Conservation (phyloP, 2,888 invertebrate species). For the Melinaea menophilus region DNA sequence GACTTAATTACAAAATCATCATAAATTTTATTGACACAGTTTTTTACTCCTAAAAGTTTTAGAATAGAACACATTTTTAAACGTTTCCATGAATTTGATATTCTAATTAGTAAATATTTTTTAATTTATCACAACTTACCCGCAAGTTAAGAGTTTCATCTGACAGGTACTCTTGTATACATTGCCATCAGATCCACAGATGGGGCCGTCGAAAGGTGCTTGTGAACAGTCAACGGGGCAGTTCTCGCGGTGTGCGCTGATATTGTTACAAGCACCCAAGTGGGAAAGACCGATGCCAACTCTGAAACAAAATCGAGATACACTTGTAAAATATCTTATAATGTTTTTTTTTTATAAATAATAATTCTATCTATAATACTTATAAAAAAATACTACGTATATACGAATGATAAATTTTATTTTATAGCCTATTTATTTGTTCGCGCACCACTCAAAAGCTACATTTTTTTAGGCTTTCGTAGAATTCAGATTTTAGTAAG, state of each 20-base stretch:
- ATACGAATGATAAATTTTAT: too few relatives aligned
- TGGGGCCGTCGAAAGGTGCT: slow-evolving; percentile 91
- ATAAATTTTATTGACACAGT: neutral
- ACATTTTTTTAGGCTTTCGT: too few relatives aligned
- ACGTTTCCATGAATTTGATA: too few relatives aligned
- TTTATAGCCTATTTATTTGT: too few relatives aligned
- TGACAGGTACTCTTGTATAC: slow-evolving; percentile 96
- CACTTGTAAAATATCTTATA: neutral
- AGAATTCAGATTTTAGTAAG: too few relatives aligned
- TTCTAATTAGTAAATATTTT: neutral
- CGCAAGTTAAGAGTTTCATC: slow-evolving; percentile 94
- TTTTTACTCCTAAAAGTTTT: neutral
- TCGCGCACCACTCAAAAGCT: too few relatives aligned
- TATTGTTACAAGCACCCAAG: slow-evolving; percentile 87
- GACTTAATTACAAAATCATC: neutral
- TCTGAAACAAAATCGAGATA: slow-evolving; percentile 60
- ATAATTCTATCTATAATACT: too few relatives aligned
- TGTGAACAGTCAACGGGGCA: slow-evolving; percentile 93
- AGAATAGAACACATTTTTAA: too few relatives aligned
- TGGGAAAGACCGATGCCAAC: slow-evolving; percentile 92
- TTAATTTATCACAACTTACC: slow-evolving; percentile 70
- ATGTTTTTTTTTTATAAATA: too few relatives aligned
- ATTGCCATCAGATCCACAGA: slow-evolving; percentile 94
- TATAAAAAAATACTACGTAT: too few relatives aligned
- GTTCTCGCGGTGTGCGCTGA: slow-evolving; percentile 90